phyloP scores from a whole-genome alignment of 2,797 vertebrate species.

The Urocyon cinereoargenteus region DNA sequence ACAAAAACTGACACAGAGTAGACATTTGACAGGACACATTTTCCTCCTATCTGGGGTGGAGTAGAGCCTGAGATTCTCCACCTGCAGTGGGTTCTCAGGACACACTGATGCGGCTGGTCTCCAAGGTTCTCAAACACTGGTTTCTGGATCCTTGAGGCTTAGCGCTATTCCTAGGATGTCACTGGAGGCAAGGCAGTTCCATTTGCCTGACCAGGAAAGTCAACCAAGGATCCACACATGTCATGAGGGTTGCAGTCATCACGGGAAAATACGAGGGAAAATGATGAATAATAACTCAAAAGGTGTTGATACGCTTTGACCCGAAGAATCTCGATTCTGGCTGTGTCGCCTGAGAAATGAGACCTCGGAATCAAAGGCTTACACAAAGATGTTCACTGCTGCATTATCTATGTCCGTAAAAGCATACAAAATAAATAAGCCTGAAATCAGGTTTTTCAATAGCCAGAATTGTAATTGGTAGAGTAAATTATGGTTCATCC shows the following conservation, averaged over 20 bases:
- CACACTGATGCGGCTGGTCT: not conserved
- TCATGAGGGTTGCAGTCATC: too few species aligned
- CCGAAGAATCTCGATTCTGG: not conserved
- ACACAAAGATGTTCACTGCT: not conserved
- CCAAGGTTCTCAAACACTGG: not conserved
- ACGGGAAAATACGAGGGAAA: not conserved
- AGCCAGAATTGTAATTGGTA: not conserved
- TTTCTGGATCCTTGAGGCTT: not conserved
- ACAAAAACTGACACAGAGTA: not conserved
- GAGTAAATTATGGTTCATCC: not conserved
- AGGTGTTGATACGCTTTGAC: not conserved
- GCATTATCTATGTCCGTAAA: not conserved
- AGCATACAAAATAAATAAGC: not conserved
- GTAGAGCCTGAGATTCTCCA: not conserved
- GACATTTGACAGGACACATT: not conserved
- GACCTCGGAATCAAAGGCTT: not conserved
- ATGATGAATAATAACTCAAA: not conserved
- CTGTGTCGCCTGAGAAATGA: not conserved
- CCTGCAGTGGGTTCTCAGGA: not conserved
- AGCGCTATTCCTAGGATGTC: not conserved
- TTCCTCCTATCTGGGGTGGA: not conserved
- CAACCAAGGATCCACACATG: rapidly evolving
- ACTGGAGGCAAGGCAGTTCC: not conserved
- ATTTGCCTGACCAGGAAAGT: not conserved
- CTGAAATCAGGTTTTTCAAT: not conserved